phyloP scores from a whole-genome alignment of 1,140 invertebrate genomes.

The Orchestia grillus region DNA sequence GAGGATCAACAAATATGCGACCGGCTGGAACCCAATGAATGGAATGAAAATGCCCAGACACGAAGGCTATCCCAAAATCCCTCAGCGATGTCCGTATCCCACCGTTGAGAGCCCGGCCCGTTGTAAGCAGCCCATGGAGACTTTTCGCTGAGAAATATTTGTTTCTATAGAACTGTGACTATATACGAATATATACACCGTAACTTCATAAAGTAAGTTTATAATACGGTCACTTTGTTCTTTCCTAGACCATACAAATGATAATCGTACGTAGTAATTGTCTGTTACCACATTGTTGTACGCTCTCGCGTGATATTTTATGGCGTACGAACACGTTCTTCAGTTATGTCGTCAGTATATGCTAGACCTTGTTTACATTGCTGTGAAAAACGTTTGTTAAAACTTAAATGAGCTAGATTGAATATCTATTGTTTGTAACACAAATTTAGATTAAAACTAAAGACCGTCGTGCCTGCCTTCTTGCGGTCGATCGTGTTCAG shows the following conservation, averaged over 20 bases:
- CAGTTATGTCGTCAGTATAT: background rate
- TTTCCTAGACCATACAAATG: background rate
- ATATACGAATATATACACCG: background rate
- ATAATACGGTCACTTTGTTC: background rate
- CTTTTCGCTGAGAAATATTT: background rate
- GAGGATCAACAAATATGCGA: background rate
- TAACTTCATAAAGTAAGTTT: background rate
- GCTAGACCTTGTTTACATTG: background rate
- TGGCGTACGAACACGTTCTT: background rate
- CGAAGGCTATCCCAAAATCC: background rate
- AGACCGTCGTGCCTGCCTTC: no score
- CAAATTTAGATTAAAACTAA: background rate
- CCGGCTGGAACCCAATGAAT: conserved; percentile 9
- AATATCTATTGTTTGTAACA: background rate
- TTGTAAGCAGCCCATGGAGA: background rate
- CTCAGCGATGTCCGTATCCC: background rate
- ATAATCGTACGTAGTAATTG: background rate
- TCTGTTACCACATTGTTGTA: background rate
- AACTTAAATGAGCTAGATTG: background rate
- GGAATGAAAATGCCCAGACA: background rate
- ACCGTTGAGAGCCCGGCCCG: background rate
- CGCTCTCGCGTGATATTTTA: background rate
- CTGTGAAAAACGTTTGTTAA: background rate
- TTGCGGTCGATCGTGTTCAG: no score
- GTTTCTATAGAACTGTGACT: background rate